phyloP scores from a whole-genome alignment of 2,113 vertebrate genomes.

The Meriones unguiculatus region DNA sequence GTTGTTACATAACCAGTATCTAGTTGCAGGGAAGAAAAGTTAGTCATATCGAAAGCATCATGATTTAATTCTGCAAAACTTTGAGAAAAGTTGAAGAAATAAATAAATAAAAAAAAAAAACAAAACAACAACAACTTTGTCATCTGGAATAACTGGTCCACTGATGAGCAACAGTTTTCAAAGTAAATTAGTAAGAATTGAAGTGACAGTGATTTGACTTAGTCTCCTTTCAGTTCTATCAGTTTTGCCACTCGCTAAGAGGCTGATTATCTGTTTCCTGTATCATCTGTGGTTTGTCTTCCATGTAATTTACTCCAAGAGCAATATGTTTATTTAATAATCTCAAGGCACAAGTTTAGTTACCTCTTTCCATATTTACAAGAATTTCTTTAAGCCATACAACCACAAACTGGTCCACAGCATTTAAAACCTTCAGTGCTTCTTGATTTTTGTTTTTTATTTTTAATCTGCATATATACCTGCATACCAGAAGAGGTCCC shows the following conservation, averaged over 20 bases:
- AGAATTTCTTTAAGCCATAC: slow-evolving; percentile 12
- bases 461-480: no score
- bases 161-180: slow-evolving; percentile 33
- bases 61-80: slow-evolving; percentile 34
- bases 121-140: not conserved
- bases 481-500: no score
- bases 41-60: not conserved
- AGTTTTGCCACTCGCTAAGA: not conserved
- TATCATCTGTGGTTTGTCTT: slow-evolving; percentile 3
- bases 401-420: not conserved
- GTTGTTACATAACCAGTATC: not conserved
- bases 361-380: not conserved
- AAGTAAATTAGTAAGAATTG: slow-evolving; percentile 37
- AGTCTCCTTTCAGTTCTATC: not conserved
- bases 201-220: slow-evolving; percentile 33
- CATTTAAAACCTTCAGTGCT: not conserved
- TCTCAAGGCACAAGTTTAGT: slow-evolving; percentile 24
- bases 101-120: no score
- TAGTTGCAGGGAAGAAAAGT: not conserved
- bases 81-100: not conserved
- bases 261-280: not conserved
- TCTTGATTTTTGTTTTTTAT: not conserved
- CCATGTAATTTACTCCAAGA: slow-evolving; percentile 51
- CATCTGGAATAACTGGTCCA: not conserved
- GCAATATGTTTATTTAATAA: slow-evolving; percentile 45